Base-by-base conservation (phyloP, 2,797 vertebrate species). In the Poeciliopsis presidionis region DNA sequence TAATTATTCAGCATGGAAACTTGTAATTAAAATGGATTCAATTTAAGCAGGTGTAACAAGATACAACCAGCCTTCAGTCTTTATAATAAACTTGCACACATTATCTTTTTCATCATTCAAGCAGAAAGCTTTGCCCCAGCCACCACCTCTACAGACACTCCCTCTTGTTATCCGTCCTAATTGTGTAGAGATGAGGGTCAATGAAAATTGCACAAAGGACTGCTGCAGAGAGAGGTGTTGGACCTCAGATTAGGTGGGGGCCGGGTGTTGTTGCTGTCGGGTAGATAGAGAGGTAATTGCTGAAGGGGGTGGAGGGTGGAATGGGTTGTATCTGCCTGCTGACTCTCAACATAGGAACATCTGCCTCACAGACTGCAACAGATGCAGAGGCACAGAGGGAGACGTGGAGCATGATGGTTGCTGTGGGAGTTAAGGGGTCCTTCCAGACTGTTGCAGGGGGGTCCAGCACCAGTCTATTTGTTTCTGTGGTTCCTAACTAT, bases 261-360 rank as follows among this genome's bases (percentile, higher is more conserved):
- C 39, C 46, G 36, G 74, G 43, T 72, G 81, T 90, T 88, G 81
- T 89, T 87, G 79, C 73, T 74, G 80, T 82, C 4, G 41, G 87
- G 72, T 80, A 72, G 87, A 91, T 87, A 78, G 87, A 92, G 86
- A 88, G 82, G 87, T 86, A 86, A 89, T 90, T 81, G 72, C 74
- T 82, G 69, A 73, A 45, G 71, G 80, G 84, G 72, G 30, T 72
- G 71, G 75, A 57, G 63, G 72, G 6, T 81, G 22, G 55, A 41
- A 12, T 46, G 80, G 53, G 70, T 79, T 86, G 81, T 92, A 79
- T 90, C 83, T 91, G 89, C 92, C 92, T 89, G 89, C 91, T 94
- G 93, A 87, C 88, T 93, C 88, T 89, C 81, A 87, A 86, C 90
- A 73, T 84, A 87, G 89, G 82, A 94, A 94, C 93, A 93, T 94